Evolutionary conservation across 2,797 vertebrate species (phyloP).

Genomic region (Falco berigora): DNA sequence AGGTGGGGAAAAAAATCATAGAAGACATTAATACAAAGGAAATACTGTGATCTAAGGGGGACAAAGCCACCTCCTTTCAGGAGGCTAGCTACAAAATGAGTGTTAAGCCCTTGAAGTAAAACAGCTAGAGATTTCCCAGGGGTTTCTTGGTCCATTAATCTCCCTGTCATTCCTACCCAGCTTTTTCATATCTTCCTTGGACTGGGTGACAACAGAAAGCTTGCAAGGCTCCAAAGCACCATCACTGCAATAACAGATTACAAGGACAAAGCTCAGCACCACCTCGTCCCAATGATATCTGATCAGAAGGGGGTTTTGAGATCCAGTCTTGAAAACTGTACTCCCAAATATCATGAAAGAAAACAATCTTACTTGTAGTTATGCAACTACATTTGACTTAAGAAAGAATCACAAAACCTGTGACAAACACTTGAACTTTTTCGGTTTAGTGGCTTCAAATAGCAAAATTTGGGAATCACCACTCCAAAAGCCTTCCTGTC

Average conservation of each 20-base stretch:
- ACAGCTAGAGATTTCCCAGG: not conserved
- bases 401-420: not conserved
- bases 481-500: not conserved
- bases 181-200: not conserved
- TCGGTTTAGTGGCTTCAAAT: accelerated
- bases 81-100: not conserved
- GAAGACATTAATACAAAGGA: not conserved
- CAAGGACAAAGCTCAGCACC: not conserved
- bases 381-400: not conserved
- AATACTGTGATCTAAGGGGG: not conserved
- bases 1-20: too few species aligned
- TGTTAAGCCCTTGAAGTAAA: not conserved
- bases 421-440: accelerated
- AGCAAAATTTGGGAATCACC: not conserved
- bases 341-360: not conserved
- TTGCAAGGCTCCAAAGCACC: not conserved
- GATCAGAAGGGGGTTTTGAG: not conserved
- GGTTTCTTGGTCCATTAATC: not conserved
- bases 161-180: not conserved
- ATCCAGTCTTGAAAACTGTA: not conserved
- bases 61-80: not conserved
- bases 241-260: not conserved
- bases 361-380: not conserved
- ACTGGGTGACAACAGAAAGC: not conserved
- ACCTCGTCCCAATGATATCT: not conserved